Conservation (phyloP, 1,140 invertebrate genomes). For the Anastatus disparis region DNA sequence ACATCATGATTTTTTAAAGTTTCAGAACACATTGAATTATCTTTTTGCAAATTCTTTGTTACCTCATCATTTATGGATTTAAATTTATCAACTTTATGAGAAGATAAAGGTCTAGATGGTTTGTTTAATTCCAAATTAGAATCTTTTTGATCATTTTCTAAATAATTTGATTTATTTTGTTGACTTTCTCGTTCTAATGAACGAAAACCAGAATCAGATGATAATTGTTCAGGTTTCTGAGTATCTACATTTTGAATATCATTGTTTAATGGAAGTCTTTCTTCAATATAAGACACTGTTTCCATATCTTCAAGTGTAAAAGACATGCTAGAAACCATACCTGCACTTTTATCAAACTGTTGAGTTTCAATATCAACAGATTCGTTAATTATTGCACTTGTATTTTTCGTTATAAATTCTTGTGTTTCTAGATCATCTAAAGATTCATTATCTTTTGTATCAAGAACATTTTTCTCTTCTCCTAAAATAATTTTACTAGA, state of each 20-base stretch:
- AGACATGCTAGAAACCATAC: background rate
- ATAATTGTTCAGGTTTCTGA: background rate
- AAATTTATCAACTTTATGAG: background rate
- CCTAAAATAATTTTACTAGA: no score
- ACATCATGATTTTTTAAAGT: no score
- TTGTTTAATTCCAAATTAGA: no score
- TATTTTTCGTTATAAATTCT: background rate
- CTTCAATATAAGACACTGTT: background rate
- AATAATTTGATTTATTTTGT: background rate
- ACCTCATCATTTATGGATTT: background rate
- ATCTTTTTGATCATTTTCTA: background rate
- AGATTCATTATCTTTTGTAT: background rate
- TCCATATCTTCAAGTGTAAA: background rate
- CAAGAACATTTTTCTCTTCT: background rate
- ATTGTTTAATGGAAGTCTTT: background rate
- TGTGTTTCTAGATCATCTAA: constrained; percentile 12
- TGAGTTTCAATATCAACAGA: background rate
- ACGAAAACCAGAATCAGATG: background rate
- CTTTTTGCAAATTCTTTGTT: background rate
- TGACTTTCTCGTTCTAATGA: background rate
- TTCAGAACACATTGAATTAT: no score
- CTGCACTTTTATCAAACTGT: background rate
- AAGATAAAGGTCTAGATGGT: background rate
- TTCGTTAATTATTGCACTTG: constrained; percentile 1
- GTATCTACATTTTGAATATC: background rate